These are phyloP conservation scores for Loris lydekkerianus DNA, from an alignment of 2,797 vertebrate species.

Conservation along the genomic window DNA sequence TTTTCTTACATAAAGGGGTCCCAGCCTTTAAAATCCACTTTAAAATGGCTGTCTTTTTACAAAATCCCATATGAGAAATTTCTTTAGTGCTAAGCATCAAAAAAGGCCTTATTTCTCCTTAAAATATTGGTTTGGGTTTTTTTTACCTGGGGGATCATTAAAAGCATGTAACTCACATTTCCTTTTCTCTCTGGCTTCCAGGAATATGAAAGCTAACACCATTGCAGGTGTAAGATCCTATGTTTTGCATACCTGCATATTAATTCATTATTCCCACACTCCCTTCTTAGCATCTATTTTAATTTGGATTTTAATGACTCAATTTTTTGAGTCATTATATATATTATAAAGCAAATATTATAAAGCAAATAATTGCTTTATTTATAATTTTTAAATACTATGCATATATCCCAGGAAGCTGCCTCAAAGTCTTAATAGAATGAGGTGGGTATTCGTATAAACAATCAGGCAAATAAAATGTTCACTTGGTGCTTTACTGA, in stretches of 20 bases:
- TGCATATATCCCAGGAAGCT: background rate
- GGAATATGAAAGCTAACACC: background rate
- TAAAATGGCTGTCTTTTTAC: background rate
- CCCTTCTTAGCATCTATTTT: background rate
- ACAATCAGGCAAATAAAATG: background rate
- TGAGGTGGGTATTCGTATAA: background rate
- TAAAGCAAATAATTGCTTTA: background rate
- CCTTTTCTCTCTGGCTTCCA: slow-evolving; percentile 49
- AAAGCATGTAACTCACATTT: background rate
- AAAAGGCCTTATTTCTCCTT: background rate
- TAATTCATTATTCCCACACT: background rate
- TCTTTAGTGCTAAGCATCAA: background rate
- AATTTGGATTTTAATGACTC: background rate
- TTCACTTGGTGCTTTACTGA: background rate
- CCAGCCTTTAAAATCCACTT: background rate
- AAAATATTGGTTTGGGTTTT: background rate
- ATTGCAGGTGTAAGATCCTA: background rate
- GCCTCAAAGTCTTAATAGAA: background rate
- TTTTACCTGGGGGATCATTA: background rate
- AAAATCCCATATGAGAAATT: background rate
- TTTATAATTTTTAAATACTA: background rate
- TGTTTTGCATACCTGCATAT: background rate
- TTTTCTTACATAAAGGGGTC: background rate
- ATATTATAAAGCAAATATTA: no score
- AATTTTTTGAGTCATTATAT: no score